Evolutionary conservation across 2,113 vertebrate genomes (phyloP).

Genomic region (Plecotus auritus): DNA sequence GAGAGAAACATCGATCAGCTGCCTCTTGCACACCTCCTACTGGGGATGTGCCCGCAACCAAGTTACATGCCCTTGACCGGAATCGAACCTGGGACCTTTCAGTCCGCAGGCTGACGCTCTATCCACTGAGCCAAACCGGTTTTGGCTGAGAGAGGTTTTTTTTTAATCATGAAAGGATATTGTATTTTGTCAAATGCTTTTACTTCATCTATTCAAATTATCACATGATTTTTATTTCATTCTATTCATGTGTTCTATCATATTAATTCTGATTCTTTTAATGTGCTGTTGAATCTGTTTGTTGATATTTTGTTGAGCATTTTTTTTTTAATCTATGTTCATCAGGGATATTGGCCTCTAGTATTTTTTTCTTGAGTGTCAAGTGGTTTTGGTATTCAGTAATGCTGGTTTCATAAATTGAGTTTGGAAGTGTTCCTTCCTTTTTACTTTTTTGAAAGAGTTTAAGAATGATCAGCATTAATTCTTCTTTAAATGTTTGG

Average conservation of each 20-base stretch:
- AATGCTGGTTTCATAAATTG: background rate
- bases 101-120: no score
- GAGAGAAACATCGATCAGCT: no score
- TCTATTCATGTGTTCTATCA: background rate
- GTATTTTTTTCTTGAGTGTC: background rate
- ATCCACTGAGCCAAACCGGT: no score
- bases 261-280: background rate
- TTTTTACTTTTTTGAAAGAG: background rate
- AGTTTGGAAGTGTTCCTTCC: background rate
- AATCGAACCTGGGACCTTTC: no score
- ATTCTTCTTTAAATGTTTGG: background rate
- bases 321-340: background rate
- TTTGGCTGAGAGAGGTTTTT: no score
- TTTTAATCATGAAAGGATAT: background rate
- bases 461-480: background rate
- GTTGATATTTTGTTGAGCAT: background rate
- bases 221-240: background rate
- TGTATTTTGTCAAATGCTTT: background rate
- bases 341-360: background rate
- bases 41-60: no score
- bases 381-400: background rate
- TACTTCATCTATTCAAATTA: background rate
- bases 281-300: background rate
- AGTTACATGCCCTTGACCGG: no score
- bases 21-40: no score